phyloP scores from a whole-genome alignment of 2,797 vertebrate genomes.

The Phyllotis vaccarum region DNA sequence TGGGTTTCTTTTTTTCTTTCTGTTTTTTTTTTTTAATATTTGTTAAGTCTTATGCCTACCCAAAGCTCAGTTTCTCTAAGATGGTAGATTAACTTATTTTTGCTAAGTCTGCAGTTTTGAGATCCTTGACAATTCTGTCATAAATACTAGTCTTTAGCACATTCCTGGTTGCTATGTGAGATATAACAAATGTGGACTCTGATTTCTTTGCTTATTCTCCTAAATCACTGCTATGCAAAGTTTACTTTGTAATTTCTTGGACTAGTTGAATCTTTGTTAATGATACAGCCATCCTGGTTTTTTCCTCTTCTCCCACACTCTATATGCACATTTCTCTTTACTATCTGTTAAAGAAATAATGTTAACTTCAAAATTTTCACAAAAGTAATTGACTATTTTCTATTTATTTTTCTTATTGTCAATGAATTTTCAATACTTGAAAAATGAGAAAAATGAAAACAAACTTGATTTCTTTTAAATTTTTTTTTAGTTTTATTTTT shows the following conservation, averaged over 20 bases:
- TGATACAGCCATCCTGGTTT: background rate
- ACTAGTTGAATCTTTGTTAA: conserved; percentile 11
- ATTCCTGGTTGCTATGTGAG: background rate
- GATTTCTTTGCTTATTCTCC: conserved; percentile 26
- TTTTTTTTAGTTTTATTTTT: background rate
- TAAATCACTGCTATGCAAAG: conserved; percentile 26
- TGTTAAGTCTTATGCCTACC: background rate
- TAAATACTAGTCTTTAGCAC: background rate
- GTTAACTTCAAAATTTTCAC: background rate
- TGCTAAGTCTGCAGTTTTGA: conserved; percentile 34
- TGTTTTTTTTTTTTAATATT: background rate
- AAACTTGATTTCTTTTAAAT: background rate
- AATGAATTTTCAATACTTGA: conserved; percentile 27
- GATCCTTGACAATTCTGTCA: background rate
- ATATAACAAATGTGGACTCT: background rate
- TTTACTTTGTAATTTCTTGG: background rate
- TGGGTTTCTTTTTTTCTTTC: background rate
- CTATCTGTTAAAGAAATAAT: conserved; percentile 25
- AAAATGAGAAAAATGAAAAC: background rate
- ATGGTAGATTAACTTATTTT: background rate
- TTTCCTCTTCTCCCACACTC: background rate
- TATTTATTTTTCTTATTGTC: background rate
- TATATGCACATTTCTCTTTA: background rate
- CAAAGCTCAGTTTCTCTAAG: background rate
- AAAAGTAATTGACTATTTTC: conserved; percentile 35